These are phyloP conservation scores for Magallana nippona DNA, from an alignment of 2,888 invertebrate species.

Conservation along the genomic window DNA sequence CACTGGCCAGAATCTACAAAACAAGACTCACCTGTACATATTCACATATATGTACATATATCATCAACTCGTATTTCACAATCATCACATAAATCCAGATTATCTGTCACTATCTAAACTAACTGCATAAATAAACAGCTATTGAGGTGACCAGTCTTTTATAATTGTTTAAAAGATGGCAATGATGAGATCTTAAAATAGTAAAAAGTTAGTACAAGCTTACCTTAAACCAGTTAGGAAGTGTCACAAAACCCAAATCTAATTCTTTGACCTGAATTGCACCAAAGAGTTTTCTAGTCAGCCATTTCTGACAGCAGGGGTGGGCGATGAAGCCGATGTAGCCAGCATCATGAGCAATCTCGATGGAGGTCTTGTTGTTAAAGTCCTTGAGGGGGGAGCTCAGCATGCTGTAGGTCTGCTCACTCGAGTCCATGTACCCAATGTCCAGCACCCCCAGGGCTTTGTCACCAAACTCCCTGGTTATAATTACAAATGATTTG, in stretches of 20 bases:
- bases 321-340: conserved; percentile 81
- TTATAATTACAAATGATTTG: not conserved
- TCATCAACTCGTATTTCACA: too few relatives aligned
- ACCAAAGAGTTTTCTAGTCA: conserved; percentile 80
- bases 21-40: not conserved
- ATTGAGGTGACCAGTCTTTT: too few relatives aligned
- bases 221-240: conserved; percentile 79
- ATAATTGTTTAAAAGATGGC: too few relatives aligned
- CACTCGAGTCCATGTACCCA: conserved; percentile 73
- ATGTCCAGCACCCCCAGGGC: conserved; percentile 77
- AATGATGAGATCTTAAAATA: too few relatives aligned
- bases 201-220: not conserved
- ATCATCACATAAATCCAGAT: too few relatives aligned
- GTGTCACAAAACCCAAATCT: conserved; percentile 72
- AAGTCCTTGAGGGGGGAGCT: conserved; percentile 78
- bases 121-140: too few relatives aligned
- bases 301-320: conserved; percentile 81
- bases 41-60: too few relatives aligned
- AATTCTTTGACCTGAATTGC: conserved; percentile 77
- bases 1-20: conserved; percentile 71
- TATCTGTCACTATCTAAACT: too few relatives aligned
- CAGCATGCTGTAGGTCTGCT: conserved; percentile 77
- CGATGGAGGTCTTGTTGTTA: conserved; percentile 78
- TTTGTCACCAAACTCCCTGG: conserved; percentile 77
- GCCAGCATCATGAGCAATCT: conserved; percentile 79